Evolutionary conservation across 2,888 invertebrate species (phyloP).

Genomic region (Brachyptera putata): DNA sequence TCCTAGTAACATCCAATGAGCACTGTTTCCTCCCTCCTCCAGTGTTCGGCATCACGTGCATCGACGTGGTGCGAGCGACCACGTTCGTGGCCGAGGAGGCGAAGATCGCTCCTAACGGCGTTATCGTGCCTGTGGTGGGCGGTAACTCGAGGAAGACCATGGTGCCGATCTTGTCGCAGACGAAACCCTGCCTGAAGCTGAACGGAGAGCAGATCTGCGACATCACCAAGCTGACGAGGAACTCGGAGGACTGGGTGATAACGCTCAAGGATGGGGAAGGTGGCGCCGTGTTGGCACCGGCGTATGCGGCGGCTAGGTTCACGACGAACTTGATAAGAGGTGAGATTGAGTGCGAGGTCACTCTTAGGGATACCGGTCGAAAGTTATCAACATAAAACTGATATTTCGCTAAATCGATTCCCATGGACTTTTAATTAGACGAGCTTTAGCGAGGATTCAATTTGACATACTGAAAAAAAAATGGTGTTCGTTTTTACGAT

Average conservation of each 20-base stretch:
- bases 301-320: conserved; percentile 59
- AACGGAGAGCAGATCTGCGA: conserved; percentile 43
- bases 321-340: conserved; percentile 37
- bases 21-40: too few relatives aligned
- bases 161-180: conserved; percentile 71
- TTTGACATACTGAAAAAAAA: too few relatives aligned
- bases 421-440: too few relatives aligned
- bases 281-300: conserved; percentile 58
- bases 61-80: conserved; percentile 69
- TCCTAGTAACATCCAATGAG: too few relatives aligned
- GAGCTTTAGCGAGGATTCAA: too few relatives aligned
- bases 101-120: background rate
- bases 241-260: conserved; percentile 58
- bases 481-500: too few relatives aligned
- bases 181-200: conserved; percentile 51
- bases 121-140: conserved; percentile 61
- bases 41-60: conserved; percentile 70
- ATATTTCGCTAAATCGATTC: too few relatives aligned
- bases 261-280: conserved; percentile 60
- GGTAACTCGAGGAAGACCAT: conserved; percentile 73
- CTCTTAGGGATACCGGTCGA: too few relatives aligned
- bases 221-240: conserved; percentile 44
- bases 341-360: background rate
- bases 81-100: conserved; percentile 61
- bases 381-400: too few relatives aligned